Evolutionary conservation across 2,797 vertebrate species (phyloP).

Genomic region (Chiloscyllium punctatum): DNA sequence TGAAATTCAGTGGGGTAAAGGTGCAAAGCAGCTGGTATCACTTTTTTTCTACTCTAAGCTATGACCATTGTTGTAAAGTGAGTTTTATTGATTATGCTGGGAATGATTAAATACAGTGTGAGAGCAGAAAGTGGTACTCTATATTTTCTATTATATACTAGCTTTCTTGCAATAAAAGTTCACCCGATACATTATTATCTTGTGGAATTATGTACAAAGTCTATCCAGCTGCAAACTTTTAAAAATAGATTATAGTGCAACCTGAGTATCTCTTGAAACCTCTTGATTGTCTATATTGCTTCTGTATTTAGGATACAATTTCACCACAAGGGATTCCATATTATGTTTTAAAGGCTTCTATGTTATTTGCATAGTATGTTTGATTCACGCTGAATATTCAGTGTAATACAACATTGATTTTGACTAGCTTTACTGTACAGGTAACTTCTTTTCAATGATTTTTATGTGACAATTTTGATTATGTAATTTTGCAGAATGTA

Average conservation of each 20-base stretch:
- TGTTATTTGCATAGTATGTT: background rate
- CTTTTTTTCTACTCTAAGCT: background rate
- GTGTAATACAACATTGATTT: background rate
- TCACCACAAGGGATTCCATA: background rate
- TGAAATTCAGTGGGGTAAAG: background rate
- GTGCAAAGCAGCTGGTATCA: background rate
- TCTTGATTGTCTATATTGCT: background rate
- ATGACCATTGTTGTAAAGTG: background rate
- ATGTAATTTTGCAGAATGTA: background rate
- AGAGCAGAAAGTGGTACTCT: background rate
- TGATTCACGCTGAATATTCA: background rate
- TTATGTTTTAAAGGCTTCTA: background rate
- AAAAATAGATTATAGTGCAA: background rate
- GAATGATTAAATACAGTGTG: background rate
- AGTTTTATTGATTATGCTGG: background rate
- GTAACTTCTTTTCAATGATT: background rate
- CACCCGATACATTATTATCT: background rate
- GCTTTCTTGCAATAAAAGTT: background rate
- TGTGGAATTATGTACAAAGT: background rate
- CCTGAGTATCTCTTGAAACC: background rate
- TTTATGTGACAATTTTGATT: background rate
- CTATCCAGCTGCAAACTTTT: background rate
- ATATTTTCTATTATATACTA: background rate
- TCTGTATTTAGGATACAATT: background rate
- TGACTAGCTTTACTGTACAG: background rate